Base-by-base conservation (phyloP, 2,797 vertebrate species). In the Brachyalestes nurse region DNA sequence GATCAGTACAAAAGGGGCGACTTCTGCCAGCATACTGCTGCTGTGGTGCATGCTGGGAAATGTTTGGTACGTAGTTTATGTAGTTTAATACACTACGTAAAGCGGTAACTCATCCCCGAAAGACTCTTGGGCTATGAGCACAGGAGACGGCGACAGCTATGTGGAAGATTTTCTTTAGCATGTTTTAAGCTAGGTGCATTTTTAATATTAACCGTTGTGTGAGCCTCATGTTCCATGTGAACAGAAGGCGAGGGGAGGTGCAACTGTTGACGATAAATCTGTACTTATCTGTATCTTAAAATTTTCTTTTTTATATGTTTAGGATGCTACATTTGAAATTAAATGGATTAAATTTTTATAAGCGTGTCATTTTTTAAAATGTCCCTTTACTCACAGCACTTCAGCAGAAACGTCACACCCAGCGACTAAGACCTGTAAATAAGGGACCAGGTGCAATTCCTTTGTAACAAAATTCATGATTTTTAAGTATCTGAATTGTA, bases 271-370 rank as follows among this genome's bases (percentile, higher is more conserved):
- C 92, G 91, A 94, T 95, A 88, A 93, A 92, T 91, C 91, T 95
- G 93, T 94, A 95, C 93, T 94, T 94, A 92, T 84, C 86, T 95
- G 91, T 93, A 93, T 94, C 86, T 49, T 92, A 87, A 86, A 85
- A 92, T 90, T 95, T 94, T 84, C 71, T 86, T 92, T 92, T 95
- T 93, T 94, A 92, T 95, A 93, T 95, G 94, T 96, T 95, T 96
- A 95, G 94, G 94, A 94, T 94, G 94, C 93, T 93, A 91, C 94
- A 91, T 95, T 95, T 95, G 93, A 95, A 94, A 95, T 94, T 94
- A 95, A 95, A 95, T 95, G 94, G 95, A 95, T 95, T 72, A 95
- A 92, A 90, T 96, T 96, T 96, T 93, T 95, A 93, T 93, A 94
- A 92, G 91, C 91, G 90, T 93, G 92, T 60, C 7, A 55, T 55